Conservation (phyloP, 2,113 vertebrate genomes). For the Coryphaenoides rupestris region DNA sequence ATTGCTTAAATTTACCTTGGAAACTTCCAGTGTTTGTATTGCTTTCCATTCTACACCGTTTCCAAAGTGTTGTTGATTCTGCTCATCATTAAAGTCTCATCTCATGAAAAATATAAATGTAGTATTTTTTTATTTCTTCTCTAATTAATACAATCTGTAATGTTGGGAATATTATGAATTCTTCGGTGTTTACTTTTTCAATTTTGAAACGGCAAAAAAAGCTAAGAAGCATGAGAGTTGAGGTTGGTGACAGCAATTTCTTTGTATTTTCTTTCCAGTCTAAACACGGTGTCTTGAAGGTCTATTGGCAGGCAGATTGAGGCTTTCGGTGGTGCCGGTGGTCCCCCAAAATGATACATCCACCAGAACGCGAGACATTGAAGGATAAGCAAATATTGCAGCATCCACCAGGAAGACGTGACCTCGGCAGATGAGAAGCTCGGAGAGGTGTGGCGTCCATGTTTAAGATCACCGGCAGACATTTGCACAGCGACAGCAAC, state of each 20-base stretch:
- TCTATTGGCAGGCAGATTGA: slow-evolving; percentile 32
- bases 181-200: too few relatives aligned
- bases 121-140: neutral
- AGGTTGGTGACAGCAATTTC: too few relatives aligned
- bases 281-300: slow-evolving; percentile 36
- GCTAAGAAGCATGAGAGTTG: too few relatives aligned
- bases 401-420: slow-evolving; percentile 30
- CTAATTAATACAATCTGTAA: too few relatives aligned
- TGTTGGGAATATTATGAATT: too few relatives aligned
- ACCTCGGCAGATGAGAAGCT: slow-evolving; percentile 43
- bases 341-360: slow-evolving; percentile 35
- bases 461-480: slow-evolving; percentile 31
- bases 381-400: slow-evolving; percentile 39
- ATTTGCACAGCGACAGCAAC: slow-evolving; percentile 20
- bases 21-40: slow-evolving; percentile 1
- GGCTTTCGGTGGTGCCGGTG: neutral
- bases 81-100: neutral
- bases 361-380: slow-evolving; percentile 24
- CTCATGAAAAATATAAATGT: neutral
- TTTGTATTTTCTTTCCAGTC: too few relatives aligned
- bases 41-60: neutral
- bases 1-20: neutral
- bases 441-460: slow-evolving; percentile 15
- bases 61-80: neutral
- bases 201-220: too few relatives aligned